Evolutionary conservation across 1,140 invertebrate species (phyloP).

Genomic region (Platorchestia sp.): DNA sequence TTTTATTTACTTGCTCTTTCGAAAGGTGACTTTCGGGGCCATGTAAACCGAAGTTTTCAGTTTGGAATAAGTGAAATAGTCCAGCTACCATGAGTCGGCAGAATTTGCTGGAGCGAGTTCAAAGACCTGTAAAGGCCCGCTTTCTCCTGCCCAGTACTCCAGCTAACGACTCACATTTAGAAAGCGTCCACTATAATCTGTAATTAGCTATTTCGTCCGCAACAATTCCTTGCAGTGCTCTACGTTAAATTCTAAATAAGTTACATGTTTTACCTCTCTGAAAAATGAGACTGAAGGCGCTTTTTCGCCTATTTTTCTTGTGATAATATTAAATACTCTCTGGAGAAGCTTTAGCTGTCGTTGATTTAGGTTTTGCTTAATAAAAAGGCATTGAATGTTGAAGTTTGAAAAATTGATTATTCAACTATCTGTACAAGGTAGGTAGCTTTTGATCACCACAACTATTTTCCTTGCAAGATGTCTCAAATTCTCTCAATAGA

Average conservation of each 20-base stretch:
- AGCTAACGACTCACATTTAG: background rate
- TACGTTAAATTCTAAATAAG: background rate
- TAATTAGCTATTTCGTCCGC: background rate
- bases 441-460: background rate
- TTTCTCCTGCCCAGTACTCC: background rate
- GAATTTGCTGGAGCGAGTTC: background rate
- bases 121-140: background rate
- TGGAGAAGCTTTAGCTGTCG: background rate
- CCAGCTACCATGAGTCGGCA: background rate
- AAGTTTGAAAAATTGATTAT: background rate
- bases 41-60: background rate
- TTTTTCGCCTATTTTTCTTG: background rate
- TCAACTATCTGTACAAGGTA: background rate
- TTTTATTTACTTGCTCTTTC: background rate
- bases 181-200: background rate
- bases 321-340: background rate
- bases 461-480: background rate
- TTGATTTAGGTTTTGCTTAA: background rate
- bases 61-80: background rate
- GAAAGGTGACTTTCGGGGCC: background rate
- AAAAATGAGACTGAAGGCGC: background rate
- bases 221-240: background rate
- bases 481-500: background rate
- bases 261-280: too few relatives aligned
- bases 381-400: background rate